phyloP scores from a whole-genome alignment of 1,140 invertebrate species.

The Batillaria attramentaria region DNA sequence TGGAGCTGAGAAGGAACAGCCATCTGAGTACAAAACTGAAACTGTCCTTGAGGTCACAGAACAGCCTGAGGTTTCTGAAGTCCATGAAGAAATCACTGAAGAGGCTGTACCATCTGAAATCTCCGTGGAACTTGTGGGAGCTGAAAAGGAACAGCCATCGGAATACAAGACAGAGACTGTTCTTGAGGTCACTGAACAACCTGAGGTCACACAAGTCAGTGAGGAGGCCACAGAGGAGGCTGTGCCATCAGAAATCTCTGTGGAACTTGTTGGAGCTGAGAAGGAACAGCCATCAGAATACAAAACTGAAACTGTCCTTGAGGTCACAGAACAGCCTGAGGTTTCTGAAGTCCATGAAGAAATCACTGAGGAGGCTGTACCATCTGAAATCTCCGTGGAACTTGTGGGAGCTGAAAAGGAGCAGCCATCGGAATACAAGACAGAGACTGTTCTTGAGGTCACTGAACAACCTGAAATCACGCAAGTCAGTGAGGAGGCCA shows the following conservation, averaged over 20 bases:
- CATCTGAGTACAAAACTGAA: slow-evolving; percentile 31
- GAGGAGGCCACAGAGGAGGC: slow-evolving; percentile 43
- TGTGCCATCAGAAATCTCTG: slow-evolving; percentile 41
- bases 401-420: slow-evolving; percentile 33
- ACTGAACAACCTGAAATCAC: slow-evolving; percentile 39
- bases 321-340: slow-evolving; percentile 43
- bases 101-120: slow-evolving; percentile 41
- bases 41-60: slow-evolving; percentile 30
- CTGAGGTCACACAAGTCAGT: slow-evolving; percentile 41
- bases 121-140: slow-evolving; percentile 42
- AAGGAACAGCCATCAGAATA: slow-evolving; percentile 41
- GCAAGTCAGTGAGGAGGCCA: slow-evolving; percentile 33
- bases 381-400: slow-evolving; percentile 41
- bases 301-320: slow-evolving; percentile 43
- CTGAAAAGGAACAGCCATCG: slow-evolving; percentile 40
- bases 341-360: slow-evolving; percentile 44
- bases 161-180: slow-evolving; percentile 44
- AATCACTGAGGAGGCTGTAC: slow-evolving; percentile 33
- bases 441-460: slow-evolving; percentile 44
- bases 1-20: slow-evolving; percentile 33
- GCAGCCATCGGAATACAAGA: slow-evolving; percentile 42
- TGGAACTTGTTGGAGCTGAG: slow-evolving; percentile 48
- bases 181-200: slow-evolving; percentile 40
- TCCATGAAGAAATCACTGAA: slow-evolving; percentile 40
- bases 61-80: slow-evolving; percentile 41